Base-by-base conservation (phyloP, 1,140 invertebrate species). In the Anastatus disparis region DNA sequence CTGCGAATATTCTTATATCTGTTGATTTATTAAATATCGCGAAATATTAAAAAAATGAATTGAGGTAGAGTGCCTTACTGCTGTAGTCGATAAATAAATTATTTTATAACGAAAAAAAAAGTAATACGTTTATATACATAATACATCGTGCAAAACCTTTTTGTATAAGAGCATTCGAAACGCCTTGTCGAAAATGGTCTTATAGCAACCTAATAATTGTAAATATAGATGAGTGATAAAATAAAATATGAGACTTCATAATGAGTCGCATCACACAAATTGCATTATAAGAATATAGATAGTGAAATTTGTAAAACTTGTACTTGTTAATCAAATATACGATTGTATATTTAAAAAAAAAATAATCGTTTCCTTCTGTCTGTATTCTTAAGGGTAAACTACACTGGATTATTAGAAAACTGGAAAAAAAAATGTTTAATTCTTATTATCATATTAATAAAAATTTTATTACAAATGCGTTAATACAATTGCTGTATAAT, bases 291-390 rank as follows among this genome's bases (percentile, higher is more conserved):
- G 48, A 70, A 70, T 59, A 59, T 68, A 50, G 26, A 62, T 62
- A 62, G 42, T 62, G 22, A 70, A 70, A 62, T 62, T 62, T 53
- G 38, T 44, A 61, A 52, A 59, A 59, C 31, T 50, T 62, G 35
- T 70, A 70, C 7, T 70, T 70, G 46, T 62, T 62, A 31, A 46
- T 67, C 9, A 67, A 67, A 70, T 59, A 62, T 62, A 44, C 29
- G 44, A 50, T 13, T 58, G 64, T 58, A 67, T 35, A 67, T 67
- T 67, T 35, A n/a, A 64, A 40, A n/a, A 26, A n/a, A 46, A 8
- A 8, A 50, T n/a, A 22, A 55, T 20, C 10, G 17, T 55, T 66
- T 61, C n/a, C 24, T 40, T 26, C 56, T 61, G n/a, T 61, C 17
- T 70, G n/a, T 38, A 70, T 44, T 70, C 17, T 44, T 67, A 50